Conservation (phyloP, 2,888 invertebrate species). For the Pristionchus japonicus region DNA sequence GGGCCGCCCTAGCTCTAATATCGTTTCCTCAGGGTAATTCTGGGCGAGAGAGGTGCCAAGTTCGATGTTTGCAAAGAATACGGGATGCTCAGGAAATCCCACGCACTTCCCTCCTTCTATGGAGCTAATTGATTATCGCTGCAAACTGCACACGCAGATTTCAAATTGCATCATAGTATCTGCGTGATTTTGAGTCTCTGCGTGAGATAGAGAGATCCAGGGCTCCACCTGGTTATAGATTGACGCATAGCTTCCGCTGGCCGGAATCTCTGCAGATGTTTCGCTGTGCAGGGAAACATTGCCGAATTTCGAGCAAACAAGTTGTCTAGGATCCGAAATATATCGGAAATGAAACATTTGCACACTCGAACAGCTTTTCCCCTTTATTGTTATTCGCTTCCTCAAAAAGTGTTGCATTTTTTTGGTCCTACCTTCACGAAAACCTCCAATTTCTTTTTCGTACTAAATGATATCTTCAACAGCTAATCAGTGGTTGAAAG, state of each 20-base stretch:
- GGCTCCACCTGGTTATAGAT: neutral
- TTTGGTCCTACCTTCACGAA: too few species aligned
- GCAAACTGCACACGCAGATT: neutral
- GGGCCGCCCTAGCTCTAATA: too few species aligned
- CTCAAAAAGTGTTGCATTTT: too few species aligned
- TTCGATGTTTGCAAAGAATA: too few species aligned
- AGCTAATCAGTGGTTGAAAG: neutral
- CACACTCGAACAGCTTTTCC: too few species aligned
- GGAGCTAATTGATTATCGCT: neutral
- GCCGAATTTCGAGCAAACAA: neutral
- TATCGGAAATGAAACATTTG: too few species aligned
- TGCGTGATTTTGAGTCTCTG: neutral
- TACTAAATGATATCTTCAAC: too few species aligned
- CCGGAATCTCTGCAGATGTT: neutral
- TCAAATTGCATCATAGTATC: neutral
- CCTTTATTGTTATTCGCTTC: too few species aligned
- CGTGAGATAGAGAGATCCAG: neutral
- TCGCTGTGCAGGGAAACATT: neutral
- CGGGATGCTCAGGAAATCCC: too few species aligned
- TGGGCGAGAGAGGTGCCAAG: too few species aligned
- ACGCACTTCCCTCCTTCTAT: neutral
- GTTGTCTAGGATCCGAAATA: too few species aligned
- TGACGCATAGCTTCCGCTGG: neutral
- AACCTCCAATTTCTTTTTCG: neutral
- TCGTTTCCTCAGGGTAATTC: too few species aligned